Percentiles rank a stretch among this genome's conserved stretches.
These are phyloP conservation scores for Balearica regulorum DNA, from an alignment of 2,797 vertebrate genomes.

Conservation along the genomic window DNA sequence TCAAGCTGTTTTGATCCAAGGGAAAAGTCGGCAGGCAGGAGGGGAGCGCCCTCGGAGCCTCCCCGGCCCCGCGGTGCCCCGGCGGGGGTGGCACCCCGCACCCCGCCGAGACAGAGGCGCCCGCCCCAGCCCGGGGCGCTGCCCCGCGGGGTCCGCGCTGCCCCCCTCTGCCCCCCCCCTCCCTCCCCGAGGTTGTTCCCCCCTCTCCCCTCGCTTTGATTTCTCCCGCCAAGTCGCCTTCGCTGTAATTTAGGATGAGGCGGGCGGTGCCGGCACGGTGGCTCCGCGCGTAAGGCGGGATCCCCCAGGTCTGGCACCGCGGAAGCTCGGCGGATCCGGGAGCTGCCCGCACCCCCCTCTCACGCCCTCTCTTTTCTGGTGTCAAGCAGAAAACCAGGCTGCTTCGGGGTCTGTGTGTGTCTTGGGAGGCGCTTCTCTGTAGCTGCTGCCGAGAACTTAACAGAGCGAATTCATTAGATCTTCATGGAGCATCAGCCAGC, in stretches of 20 bases:
- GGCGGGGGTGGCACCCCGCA: not conserved
- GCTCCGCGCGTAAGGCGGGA: not conserved
- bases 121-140: not conserved
- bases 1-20: conserved; percentile 75
- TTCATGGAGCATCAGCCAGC: not conserved
- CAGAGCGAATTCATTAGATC: fast-evolving
- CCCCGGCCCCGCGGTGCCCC: not conserved
- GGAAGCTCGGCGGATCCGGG: not conserved
- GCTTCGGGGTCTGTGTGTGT: not conserved
- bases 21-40: conserved; percentile 56
- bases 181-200: too few relatives aligned
- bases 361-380: not conserved
- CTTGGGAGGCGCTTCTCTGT: not conserved
- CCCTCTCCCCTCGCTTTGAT: not conserved
- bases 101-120: not conserved
- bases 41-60: conserved; percentile 26
- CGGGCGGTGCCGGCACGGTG: not conserved
- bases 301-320: not conserved
- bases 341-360: not conserved
- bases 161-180: too few relatives aligned
- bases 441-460: not conserved
- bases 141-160: not conserved
- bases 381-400: not conserved
- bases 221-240: not conserved
- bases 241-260: not conserved